Percentiles rank a stretch among this genome's conserved stretches.
Conservation (phyloP, 2,888 invertebrate genomes). For the Empis livida region DNA sequence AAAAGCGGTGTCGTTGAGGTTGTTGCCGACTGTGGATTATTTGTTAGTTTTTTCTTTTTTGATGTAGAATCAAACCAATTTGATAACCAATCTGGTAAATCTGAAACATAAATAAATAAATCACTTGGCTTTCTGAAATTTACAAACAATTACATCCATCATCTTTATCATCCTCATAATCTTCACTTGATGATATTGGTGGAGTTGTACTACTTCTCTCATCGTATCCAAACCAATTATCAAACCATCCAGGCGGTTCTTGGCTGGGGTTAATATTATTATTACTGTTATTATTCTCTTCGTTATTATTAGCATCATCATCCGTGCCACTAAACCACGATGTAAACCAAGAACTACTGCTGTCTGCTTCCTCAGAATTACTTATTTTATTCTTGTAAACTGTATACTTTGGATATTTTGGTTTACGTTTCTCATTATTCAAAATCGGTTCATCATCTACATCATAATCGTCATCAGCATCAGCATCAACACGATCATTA, state of each 20-base stretch:
- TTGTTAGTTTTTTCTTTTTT: conserved; percentile 18
- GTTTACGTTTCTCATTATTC: conserved; percentile 11
- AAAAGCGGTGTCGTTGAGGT: conserved; percentile 28
- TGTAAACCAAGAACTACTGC: conserved; percentile 24
- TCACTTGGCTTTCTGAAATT: neutral
- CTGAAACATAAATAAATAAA: too few species aligned
- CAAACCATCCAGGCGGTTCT: conserved; percentile 24
- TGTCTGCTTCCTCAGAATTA: conserved; percentile 14
- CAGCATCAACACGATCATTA: conserved; percentile 10
- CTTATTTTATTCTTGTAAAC: conserved; percentile 17
- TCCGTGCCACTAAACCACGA: conserved; percentile 22
- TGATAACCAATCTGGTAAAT: conserved; percentile 37
- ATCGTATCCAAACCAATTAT: conserved; percentile 27
- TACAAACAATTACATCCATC: neutral
- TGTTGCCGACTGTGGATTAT: conserved; percentile 24
- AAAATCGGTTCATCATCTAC: conserved; percentile 13
- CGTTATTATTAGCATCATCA: conserved; percentile 22
- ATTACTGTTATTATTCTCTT: conserved; percentile 10
- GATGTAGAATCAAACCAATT: conserved; percentile 37
- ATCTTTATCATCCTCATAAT: conserved; percentile 21
- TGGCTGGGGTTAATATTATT: conserved; percentile 9
- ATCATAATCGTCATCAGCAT: conserved; percentile 16
- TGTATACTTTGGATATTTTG: conserved; percentile 25
- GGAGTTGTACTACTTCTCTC: conserved; percentile 13
- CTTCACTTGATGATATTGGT: conserved; percentile 14